phyloP scores from a whole-genome alignment of 2,113 vertebrate genomes.

The Phoenicopterus ruber region DNA sequence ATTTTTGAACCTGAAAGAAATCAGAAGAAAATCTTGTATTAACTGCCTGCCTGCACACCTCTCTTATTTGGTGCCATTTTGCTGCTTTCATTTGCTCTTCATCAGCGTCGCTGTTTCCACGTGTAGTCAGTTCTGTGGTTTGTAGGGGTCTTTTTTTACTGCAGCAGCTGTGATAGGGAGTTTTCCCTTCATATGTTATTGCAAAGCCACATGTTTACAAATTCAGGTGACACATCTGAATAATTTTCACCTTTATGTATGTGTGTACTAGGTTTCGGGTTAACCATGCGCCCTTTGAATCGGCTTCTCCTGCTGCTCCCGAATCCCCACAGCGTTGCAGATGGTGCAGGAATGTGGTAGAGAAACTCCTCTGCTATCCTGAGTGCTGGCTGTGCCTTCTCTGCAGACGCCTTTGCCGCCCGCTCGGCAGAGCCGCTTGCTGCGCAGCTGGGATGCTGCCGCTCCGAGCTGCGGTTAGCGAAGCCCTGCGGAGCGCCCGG shows the following conservation, averaged over 20 bases:
- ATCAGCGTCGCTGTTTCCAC: not conserved
- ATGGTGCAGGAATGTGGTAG: not conserved
- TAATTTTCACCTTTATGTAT: not conserved
- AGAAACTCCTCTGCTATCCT: not conserved
- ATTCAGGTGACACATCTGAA: not conserved
- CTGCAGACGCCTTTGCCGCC: not conserved
- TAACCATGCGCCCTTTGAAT: not conserved
- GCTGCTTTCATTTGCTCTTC: not conserved
- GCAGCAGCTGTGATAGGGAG: rapidly evolving
- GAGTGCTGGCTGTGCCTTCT: not conserved
- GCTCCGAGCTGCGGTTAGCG: not conserved
- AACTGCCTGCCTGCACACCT: not conserved
- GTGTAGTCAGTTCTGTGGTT: not conserved
- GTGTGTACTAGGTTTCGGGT: not conserved
- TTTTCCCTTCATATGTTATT: not conserved
- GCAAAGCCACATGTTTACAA: not conserved
- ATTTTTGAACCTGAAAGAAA: not conserved
- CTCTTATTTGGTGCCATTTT: not conserved
- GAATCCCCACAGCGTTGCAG: rapidly evolving
- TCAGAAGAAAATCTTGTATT: not conserved
- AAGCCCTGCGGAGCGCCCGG: not conserved
- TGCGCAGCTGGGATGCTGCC: not conserved
- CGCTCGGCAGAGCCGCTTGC: not conserved
- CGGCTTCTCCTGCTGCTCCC: rapidly evolving
- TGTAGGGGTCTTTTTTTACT: not conserved